phyloP scores from a whole-genome alignment of 1,140 invertebrate genomes.

The Aphelinus atriplicis region DNA sequence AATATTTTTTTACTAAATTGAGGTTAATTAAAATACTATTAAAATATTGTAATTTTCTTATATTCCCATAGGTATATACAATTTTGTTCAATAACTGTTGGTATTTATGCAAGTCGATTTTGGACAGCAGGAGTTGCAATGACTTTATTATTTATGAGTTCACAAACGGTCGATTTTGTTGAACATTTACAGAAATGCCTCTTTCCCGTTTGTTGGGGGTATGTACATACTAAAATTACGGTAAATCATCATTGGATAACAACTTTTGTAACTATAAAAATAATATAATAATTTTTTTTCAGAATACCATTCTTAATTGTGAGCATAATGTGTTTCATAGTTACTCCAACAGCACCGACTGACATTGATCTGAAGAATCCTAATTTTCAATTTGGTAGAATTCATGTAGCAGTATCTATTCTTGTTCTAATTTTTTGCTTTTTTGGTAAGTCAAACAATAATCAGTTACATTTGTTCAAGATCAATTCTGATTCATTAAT shows the following conservation, averaged over 20 bases:
- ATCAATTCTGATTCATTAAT: slow-evolving; percentile 7
- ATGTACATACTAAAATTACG: slow-evolving; percentile 47
- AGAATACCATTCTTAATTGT: slow-evolving; percentile 67
- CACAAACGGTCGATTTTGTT: slow-evolving; percentile 82
- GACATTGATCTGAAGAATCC: slow-evolving; percentile 73
- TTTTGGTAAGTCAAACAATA: slow-evolving; percentile 67
- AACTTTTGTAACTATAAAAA: no score
- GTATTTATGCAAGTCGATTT: slow-evolving; percentile 80
- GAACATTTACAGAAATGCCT: slow-evolving; percentile 78
- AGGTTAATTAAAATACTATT: background rate
- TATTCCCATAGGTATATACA: slow-evolving; percentile 70
- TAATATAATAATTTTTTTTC: slow-evolving; percentile 29
- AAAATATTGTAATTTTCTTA: background rate
- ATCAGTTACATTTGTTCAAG: slow-evolving; percentile 29
- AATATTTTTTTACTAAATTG: no score
- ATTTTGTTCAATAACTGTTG: slow-evolving; percentile 77
- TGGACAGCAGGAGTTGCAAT: slow-evolving; percentile 86
- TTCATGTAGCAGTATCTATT: slow-evolving; percentile 76
- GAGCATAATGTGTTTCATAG: slow-evolving; percentile 51
- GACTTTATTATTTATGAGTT: slow-evolving; percentile 83
- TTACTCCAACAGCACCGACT: slow-evolving; percentile 46
- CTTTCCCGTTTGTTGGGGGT: slow-evolving; percentile 82
- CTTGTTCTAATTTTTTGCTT: slow-evolving; percentile 75
- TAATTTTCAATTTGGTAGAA: slow-evolving; percentile 82
- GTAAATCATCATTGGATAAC: no score